These are phyloP conservation scores for Paracanthobrama guichenoti DNA, from an alignment of 2,113 vertebrate genomes.

Conservation along the genomic window DNA sequence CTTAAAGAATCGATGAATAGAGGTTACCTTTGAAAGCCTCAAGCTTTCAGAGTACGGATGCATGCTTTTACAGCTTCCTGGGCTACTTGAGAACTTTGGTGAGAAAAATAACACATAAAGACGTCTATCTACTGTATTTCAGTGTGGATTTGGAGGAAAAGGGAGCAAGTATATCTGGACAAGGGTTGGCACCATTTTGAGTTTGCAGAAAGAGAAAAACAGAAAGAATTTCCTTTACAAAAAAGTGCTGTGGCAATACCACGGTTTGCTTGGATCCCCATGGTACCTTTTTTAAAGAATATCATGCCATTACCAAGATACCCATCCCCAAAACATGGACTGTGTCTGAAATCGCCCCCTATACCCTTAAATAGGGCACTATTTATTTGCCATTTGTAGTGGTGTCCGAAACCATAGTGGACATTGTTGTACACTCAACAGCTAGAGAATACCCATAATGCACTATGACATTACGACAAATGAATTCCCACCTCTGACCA, in stretches of 20 bases:
- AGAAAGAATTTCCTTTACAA: too few relatives aligned
- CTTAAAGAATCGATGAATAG: conserved; percentile 50
- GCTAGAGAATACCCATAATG: too few relatives aligned
- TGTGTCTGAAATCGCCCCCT: too few relatives aligned
- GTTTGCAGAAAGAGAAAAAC: neutral
- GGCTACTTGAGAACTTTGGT: conserved; percentile 26
- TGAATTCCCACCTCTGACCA: too few relatives aligned
- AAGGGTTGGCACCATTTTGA: neutral
- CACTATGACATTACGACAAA: too few relatives aligned
- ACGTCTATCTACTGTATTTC: conserved; percentile 17
- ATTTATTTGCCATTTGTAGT: too few relatives aligned
- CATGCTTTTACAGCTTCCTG: conserved; percentile 30
- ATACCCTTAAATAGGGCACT: too few relatives aligned
- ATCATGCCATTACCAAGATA: neutral
- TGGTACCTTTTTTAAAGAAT: neutral
- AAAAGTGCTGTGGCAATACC: neutral
- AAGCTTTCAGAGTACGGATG: conserved; percentile 29
- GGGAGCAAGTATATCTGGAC: neutral
- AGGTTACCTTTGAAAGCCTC: conserved; percentile 40
- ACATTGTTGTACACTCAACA: too few relatives aligned
- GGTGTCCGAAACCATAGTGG: too few relatives aligned
- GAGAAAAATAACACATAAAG: conserved; percentile 25
- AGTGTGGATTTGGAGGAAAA: neutral
- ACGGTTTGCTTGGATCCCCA: too few relatives aligned
- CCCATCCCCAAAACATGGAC: neutral